phyloP scores from a whole-genome alignment of 2,797 vertebrate genomes.

The Anas bahamensis region DNA sequence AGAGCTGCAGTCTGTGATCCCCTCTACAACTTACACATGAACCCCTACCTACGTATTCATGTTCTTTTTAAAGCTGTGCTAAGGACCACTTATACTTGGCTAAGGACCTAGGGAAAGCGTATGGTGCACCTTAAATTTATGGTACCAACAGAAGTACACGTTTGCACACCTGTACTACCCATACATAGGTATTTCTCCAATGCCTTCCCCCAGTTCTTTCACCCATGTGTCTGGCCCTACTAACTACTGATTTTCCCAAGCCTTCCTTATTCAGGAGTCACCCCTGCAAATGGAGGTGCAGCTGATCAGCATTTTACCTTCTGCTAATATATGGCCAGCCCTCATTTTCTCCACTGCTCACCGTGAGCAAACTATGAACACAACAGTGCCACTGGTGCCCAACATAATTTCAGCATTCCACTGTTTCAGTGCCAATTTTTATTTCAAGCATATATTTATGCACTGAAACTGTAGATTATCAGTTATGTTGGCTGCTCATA shows the following conservation, averaged over 20 bases:
- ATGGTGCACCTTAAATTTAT: neutral
- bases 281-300: neutral
- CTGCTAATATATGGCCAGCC: neutral
- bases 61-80: neutral
- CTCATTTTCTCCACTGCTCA: neutral
- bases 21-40: neutral
- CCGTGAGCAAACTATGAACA: neutral
- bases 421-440: accelerated
- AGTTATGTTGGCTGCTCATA: neutral
- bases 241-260: neutral
- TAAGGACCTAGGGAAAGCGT: neutral
- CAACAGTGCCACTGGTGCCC: neutral
- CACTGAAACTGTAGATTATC: neutral
- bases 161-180: neutral
- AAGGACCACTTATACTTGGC: neutral
- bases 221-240: neutral
- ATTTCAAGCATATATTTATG: neutral
- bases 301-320: neutral
- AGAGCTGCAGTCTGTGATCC: neutral
- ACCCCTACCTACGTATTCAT: neutral
- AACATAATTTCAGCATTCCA: neutral
- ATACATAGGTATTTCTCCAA: neutral
- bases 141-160: neutral
- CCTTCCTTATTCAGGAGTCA: neutral
- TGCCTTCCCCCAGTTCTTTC: neutral